Evolutionary conservation across 1,140 invertebrate genomes (phyloP), one percentile per base, ranked within the genome.

Genomic region (Lepidostoma basale): DNA sequence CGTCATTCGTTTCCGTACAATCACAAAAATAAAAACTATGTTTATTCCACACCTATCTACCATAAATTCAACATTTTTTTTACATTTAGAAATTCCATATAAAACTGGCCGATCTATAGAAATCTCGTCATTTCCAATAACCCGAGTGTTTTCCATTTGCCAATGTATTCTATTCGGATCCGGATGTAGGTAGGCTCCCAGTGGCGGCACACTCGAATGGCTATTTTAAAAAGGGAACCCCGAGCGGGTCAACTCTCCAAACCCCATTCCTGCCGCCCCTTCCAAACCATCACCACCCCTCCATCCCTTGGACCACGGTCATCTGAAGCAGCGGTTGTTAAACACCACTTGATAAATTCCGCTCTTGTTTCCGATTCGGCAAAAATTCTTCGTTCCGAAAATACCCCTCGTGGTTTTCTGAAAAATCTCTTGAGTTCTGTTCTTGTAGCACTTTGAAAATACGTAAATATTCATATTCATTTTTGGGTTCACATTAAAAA

Each of bases 141-240:
- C 58, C 4, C 23, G 10, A 33, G 54, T 1, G 28, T 33, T 68
- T 26, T 26, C 56, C 16, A 23, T 36, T 36, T 9, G 33, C 14
- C 33, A 36, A 36, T 23, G 45, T 66, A 52, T 28, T 14, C 63
- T 33, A 45, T 59, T 69, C 33, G 36, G 42, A 69, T 69, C 67
- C 67, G 47, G 47, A 30, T 16, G 47, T 52, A 52, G 25, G 56
- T 58, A 66, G 63, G 47, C 64, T 62, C 26, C 62, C 68, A 64
- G 62, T 71, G 66, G 62, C 33, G 44, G 54, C 42, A 68, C 66
- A 72, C 52, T 72, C 56, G 66, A 68, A 33, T 68, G 62, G 70
- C 66, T 42, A 65, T 68, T 72, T 68, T 64, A 68, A 72, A 72
- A 72, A 68, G 66, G 58, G 52, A 14, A 25, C 56, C 12, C 28